phyloP scores from a whole-genome alignment of 2,113 vertebrate genomes.

The Dendropsophus ebraccatus region DNA sequence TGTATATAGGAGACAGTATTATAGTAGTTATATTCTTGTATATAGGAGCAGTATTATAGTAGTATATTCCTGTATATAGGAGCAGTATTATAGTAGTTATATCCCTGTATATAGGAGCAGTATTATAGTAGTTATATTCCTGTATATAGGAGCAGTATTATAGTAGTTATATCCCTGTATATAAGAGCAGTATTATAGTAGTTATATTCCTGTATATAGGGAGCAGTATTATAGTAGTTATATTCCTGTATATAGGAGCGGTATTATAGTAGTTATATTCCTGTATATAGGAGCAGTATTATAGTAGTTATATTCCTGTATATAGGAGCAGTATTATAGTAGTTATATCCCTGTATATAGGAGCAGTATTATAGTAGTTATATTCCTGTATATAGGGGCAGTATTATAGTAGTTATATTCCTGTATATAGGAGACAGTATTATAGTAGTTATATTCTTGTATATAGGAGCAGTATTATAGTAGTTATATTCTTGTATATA shows the following conservation, averaged over 20 bases:
- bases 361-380: too few relatives aligned
- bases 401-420: not conserved
- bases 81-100: not conserved
- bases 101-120: not conserved
- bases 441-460: not conserved
- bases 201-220: not conserved
- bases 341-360: too few relatives aligned
- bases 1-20: not conserved
- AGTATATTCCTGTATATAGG: not conserved
- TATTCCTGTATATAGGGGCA: too few relatives aligned
- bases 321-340: too few relatives aligned
- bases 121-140: not conserved
- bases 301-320: not conserved
- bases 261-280: not conserved
- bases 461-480: not conserved
- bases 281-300: not conserved
- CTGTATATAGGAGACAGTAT: not conserved
- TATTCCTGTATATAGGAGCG: not conserved
- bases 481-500: not conserved
- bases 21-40: constrained; percentile 14
- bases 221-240: constrained; percentile 4
- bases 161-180: not conserved
- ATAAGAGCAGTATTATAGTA: not conserved
- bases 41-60: not conserved
- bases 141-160: not conserved